Conservation (phyloP, 2,113 vertebrate species). For the Muntiacus muntjak region DNA sequence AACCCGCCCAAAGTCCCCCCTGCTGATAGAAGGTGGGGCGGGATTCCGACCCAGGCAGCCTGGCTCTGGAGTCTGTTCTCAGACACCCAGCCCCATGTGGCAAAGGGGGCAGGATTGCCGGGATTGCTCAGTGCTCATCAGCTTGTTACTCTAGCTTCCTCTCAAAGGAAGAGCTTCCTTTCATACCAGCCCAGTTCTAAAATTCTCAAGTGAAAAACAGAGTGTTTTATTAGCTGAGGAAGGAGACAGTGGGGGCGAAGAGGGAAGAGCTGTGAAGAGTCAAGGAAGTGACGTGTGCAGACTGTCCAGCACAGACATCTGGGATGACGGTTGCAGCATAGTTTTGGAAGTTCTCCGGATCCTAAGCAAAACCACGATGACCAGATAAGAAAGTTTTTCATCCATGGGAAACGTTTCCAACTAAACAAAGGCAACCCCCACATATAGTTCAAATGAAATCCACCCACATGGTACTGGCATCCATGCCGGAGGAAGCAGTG, state of each 20-base stretch:
- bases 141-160: not conserved
- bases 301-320: rapidly evolving
- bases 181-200: not conserved
- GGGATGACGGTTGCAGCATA: no score
- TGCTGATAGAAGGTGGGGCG: no score
- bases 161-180: not conserved
- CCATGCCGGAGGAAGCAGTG: not conserved
- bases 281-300: rapidly evolving
- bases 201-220: not conserved
- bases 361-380: not conserved
- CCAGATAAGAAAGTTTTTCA: not conserved
- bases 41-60: not conserved
- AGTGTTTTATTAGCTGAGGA: not conserved
- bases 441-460: not conserved
- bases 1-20: no score
- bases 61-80: not conserved
- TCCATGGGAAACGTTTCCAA: not conserved
- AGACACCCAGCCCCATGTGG: no score
- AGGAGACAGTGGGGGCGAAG: not conserved
- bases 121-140: not conserved
- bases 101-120: not conserved
- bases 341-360: not conserved
- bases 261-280: not conserved
- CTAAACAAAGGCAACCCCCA: not conserved
- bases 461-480: rapidly evolving